Conservation (phyloP, 2,797 vertebrate species). For the Enteromius anoplus region DNA sequence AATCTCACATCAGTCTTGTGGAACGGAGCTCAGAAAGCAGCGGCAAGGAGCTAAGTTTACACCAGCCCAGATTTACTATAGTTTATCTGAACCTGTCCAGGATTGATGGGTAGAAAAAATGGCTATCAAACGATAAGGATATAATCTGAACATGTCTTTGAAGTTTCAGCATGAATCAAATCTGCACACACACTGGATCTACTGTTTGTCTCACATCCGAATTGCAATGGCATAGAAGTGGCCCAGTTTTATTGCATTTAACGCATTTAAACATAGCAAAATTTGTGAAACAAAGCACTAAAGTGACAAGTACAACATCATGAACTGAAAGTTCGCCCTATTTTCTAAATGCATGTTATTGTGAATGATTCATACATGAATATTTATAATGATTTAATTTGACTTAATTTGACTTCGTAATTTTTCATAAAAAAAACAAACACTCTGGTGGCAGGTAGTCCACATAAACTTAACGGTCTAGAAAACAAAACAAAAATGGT, state of each 20-base stretch:
- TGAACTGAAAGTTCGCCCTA: not conserved
- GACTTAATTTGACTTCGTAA: not conserved
- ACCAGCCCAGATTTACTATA: conserved; percentile 14
- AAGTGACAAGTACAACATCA: not conserved
- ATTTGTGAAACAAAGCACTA: not conserved
- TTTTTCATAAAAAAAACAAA: not conserved
- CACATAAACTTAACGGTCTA: not conserved
- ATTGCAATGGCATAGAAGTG: not conserved
- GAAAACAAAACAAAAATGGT: not conserved
- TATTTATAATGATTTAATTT: not conserved
- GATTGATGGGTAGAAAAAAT: not conserved
- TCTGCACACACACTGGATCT: not conserved
- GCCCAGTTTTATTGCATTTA: not conserved
- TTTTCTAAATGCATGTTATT: not conserved
- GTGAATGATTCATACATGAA: not conserved
- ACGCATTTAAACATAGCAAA: not conserved
- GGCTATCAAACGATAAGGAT: not conserved
- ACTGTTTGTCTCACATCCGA: not conserved
- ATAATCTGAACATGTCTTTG: conserved; percentile 11
- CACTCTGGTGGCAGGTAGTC: not conserved
- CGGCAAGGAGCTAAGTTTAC: conserved; percentile 6
- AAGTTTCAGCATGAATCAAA: not conserved
- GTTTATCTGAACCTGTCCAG: conserved; percentile 18
- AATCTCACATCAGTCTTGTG: conserved; percentile 50
- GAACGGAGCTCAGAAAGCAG: conserved; percentile 6